These are phyloP conservation scores for Chelon auratus DNA, from an alignment of 2,797 vertebrate species.

Conservation along the genomic window DNA sequence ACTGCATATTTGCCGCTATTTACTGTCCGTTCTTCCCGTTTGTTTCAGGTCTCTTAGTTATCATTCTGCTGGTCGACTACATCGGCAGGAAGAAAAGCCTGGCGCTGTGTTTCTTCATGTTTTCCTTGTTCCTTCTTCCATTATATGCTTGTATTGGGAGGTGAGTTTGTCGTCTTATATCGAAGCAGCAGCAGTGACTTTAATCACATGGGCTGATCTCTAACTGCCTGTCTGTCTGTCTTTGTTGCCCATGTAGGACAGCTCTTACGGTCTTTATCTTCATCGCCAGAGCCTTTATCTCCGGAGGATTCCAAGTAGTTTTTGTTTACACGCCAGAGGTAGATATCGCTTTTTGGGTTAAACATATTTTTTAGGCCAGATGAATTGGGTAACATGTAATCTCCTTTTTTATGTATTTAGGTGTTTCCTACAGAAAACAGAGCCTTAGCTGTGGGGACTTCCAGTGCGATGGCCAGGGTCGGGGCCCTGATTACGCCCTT, in stretches of 20 bases:
- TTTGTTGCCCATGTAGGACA: slow-evolving; percentile 50
- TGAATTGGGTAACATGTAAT: neutral
- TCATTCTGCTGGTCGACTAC: slow-evolving; percentile 87
- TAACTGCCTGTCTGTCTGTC: neutral
- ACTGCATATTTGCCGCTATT: neutral
- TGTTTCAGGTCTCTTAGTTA: slow-evolving; percentile 86
- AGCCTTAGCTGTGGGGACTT: slow-evolving; percentile 89
- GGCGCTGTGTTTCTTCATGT: slow-evolving; percentile 89
- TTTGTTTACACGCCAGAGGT: slow-evolving; percentile 96
- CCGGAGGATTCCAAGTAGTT: slow-evolving; percentile 91
- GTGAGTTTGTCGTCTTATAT: slow-evolving; percentile 67
- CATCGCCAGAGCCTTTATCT: slow-evolving; percentile 92
- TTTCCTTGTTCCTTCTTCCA: slow-evolving; percentile 88
- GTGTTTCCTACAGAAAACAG: slow-evolving; percentile 93
- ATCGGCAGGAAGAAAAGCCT: slow-evolving; percentile 93
- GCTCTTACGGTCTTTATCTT: slow-evolving; percentile 91
- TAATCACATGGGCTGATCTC: neutral
- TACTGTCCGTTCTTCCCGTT: slow-evolving; percentile 7
- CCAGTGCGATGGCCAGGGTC: slow-evolving; percentile 87
- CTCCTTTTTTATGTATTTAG: slow-evolving; percentile 70
- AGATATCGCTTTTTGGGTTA: slow-evolving; percentile 16
- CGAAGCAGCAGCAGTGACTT: neutral
- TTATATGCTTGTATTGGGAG: slow-evolving; percentile 90
- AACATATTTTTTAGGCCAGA: neutral
- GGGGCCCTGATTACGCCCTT: slow-evolving; percentile 93